Percentiles rank a stretch among this genome's conserved stretches.
phyloP scores from a whole-genome alignment of 2,113 vertebrate species.

The Nothocercus julius region DNA sequence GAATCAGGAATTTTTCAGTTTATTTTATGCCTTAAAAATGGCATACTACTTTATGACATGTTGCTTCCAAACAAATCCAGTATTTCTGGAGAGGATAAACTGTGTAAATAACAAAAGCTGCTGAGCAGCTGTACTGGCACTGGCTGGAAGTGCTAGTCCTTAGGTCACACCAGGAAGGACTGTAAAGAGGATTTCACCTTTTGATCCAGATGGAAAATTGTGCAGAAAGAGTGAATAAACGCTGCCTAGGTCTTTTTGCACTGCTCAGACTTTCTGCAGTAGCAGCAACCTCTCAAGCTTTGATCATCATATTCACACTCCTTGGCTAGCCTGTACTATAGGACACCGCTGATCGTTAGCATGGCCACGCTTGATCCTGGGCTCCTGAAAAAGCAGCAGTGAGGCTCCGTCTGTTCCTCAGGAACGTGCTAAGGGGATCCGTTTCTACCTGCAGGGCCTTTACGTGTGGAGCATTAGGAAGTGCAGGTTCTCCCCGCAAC shows the following conservation, averaged over 20 bases:
- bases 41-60: background rate
- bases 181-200: background rate
- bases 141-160: background rate
- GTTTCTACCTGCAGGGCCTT: background rate
- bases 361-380: background rate
- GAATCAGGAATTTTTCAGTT: background rate
- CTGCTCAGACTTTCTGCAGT: background rate
- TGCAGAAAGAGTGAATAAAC: background rate
- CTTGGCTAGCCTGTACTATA: background rate
- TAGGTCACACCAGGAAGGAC: background rate
- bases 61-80: background rate
- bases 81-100: background rate
- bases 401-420: background rate
- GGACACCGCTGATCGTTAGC: background rate
- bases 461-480: background rate
- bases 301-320: background rate
- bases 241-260: background rate
- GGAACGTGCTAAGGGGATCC: accelerated
- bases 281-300: background rate
- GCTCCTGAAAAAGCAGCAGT: background rate
- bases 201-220: background rate
- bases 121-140: background rate
- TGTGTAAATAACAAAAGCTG: background rate
- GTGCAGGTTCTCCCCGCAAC: background rate
- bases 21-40: background rate